Conservation (phyloP, 2,888 invertebrate species). For the Elmis aenea region DNA sequence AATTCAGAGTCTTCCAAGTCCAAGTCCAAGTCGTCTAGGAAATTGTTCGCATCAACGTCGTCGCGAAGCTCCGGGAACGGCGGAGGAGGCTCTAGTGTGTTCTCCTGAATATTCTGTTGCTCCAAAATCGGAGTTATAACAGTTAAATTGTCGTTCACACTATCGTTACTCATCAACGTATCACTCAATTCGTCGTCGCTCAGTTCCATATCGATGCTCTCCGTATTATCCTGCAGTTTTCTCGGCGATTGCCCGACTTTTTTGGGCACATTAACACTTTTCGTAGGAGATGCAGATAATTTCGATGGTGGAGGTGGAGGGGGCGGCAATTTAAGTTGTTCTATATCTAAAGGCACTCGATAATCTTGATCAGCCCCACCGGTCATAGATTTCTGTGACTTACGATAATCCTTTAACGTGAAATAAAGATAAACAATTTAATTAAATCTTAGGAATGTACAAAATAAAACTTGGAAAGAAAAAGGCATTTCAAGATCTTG, state of each 20-base stretch:
- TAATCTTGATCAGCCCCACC: conserved; percentile 38
- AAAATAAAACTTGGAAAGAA: too few species aligned
- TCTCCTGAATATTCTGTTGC: too few species aligned
- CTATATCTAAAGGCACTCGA: conserved; percentile 35
- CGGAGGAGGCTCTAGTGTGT: conserved; percentile 36
- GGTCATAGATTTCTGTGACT: conserved; percentile 5
- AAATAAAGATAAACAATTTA: background rate
- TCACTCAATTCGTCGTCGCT: conserved; percentile 65
- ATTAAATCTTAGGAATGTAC: background rate
- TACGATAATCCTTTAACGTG: conserved; percentile 30
- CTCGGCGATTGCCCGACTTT: conserved; percentile 22
- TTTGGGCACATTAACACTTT: conserved; percentile 15
- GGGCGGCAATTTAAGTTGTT: conserved; percentile 40
- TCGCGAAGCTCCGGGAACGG: conserved; percentile 43
- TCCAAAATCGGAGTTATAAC: conserved; percentile 1
- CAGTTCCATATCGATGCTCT: conserved; percentile 82
- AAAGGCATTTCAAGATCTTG: too few species aligned
- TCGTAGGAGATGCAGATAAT: conserved; percentile 6
- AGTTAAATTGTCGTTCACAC: conserved; percentile 13
- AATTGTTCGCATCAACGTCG: conserved; percentile 41
- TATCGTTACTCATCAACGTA: conserved; percentile 7
- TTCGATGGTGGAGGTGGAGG: conserved; percentile 49
- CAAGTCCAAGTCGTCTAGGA: conserved; percentile 40
- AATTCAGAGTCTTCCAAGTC: conserved; percentile 20
- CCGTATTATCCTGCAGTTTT: conserved; percentile 60